phyloP scores from a whole-genome alignment of 1,140 invertebrate genomes.

The Panulirus ornatus region DNA sequence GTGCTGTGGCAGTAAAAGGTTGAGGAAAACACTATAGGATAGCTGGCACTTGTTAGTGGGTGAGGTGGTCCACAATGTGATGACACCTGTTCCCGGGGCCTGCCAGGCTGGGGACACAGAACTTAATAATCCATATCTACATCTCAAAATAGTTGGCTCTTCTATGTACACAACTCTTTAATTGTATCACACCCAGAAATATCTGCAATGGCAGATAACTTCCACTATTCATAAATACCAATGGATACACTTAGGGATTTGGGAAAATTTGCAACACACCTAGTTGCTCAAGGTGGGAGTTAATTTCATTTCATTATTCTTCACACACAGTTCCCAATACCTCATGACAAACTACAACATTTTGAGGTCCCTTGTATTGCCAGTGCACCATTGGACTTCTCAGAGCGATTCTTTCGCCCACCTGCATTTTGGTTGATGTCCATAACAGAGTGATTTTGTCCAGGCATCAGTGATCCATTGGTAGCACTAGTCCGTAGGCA shows the following conservation, averaged over 20 bases:
- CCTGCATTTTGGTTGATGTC: slow-evolving; percentile 75
- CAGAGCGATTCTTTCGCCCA: slow-evolving; percentile 67
- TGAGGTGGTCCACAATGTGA: slow-evolving; percentile 26
- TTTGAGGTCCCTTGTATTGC: slow-evolving; percentile 75
- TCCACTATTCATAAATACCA: slow-evolving; percentile 25
- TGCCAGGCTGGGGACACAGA: slow-evolving; percentile 25
- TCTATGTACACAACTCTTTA: slow-evolving; percentile 20
- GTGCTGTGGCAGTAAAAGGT: not conserved
- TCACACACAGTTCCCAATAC: not conserved
- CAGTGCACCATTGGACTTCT: slow-evolving; percentile 68
- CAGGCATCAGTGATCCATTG: slow-evolving; percentile 70
- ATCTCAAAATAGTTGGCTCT: slow-evolving; percentile 27
- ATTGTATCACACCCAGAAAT: slow-evolving; percentile 19
- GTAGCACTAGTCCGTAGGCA: slow-evolving; percentile 67
- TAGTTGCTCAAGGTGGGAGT: not conserved
- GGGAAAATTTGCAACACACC: not conserved
- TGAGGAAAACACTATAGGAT: not conserved
- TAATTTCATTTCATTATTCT: not conserved
- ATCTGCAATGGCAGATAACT: not conserved
- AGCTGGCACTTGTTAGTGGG: slow-evolving; percentile 1
- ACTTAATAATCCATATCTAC: slow-evolving; percentile 20
- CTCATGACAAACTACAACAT: slow-evolving; percentile 75
- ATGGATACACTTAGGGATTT: not conserved
- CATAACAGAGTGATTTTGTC: slow-evolving; percentile 62
- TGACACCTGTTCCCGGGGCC: slow-evolving; percentile 46